Conservation (phyloP, 2,888 invertebrate species). For the Habroteleia sp. region DNA sequence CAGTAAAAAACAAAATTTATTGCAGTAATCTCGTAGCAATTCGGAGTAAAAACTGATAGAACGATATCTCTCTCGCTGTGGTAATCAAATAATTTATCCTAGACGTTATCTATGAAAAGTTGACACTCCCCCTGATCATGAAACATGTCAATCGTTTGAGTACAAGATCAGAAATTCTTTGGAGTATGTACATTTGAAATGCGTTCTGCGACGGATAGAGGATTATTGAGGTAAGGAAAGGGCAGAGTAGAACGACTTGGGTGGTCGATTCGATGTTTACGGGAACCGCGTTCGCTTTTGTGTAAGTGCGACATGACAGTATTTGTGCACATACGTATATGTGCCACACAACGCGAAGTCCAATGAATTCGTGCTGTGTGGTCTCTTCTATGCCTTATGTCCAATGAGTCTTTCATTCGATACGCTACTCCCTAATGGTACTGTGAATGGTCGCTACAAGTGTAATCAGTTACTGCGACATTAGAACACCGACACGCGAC, state of each 20-base stretch:
- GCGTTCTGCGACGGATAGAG: conserved; percentile 68
- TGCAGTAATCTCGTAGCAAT: too few species aligned
- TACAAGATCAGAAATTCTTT: conserved; percentile 27
- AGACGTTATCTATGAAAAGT: conserved; percentile 41
- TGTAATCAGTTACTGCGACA: conserved; percentile 73
- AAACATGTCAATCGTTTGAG: conserved; percentile 52
- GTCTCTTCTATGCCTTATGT: conserved; percentile 72
- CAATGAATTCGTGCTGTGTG: conserved; percentile 76
- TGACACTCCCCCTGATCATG: conserved; percentile 48
- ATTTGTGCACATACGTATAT: conserved; percentile 57
- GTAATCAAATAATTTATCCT: conserved; percentile 36
- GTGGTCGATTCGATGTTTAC: conserved; percentile 80
- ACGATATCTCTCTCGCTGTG: too few species aligned
- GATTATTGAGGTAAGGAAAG: conserved; percentile 79
- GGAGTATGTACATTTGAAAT: conserved; percentile 59
- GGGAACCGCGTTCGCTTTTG: conserved; percentile 77
- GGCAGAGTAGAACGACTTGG: conserved; percentile 73
- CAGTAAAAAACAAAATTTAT: too few species aligned
- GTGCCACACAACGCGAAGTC: conserved; percentile 74
- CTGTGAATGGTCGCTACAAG: conserved; percentile 65
- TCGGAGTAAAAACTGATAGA: too few species aligned
- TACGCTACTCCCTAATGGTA: conserved; percentile 78
- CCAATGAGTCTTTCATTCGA: conserved; percentile 76
- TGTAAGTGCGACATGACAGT: conserved; percentile 55
- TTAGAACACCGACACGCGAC: conserved; percentile 65